A percentile compares a stretch with the other conserved stretches of the same genome.
These are phyloP conservation scores for Catocala sponsa DNA, from an alignment of 2,888 invertebrate genomes.

Conservation along the genomic window DNA sequence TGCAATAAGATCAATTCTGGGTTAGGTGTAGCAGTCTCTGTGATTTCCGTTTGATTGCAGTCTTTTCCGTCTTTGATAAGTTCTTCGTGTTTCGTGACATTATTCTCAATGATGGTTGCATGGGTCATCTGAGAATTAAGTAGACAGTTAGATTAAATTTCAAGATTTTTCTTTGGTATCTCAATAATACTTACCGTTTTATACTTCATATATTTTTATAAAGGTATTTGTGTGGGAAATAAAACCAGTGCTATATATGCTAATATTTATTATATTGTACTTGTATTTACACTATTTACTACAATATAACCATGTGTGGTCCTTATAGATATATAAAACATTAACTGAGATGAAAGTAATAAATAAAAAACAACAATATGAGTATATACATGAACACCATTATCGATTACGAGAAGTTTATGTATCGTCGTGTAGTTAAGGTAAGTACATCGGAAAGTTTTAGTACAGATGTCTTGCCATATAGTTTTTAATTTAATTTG, in stretches of 20 bases:
- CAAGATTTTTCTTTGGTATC: neutral
- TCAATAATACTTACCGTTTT: constrained; percentile 35
- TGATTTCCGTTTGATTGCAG: constrained; percentile 34
- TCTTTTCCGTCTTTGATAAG: constrained; percentile 20
- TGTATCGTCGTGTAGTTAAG: neutral
- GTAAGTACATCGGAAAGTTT: neutral
- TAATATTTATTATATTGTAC: constrained; percentile 53
- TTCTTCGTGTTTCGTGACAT: constrained; percentile 31
- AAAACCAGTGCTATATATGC: constrained; percentile 48
- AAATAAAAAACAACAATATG: constrained; percentile 60
- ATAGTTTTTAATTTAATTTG: neutral
- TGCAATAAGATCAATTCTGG: constrained; percentile 26
- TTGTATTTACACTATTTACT: constrained; percentile 62
- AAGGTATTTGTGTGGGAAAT: constrained; percentile 29
- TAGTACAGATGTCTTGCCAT: neutral
- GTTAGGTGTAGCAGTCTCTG: constrained; percentile 19
- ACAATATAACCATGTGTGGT: constrained; percentile 49
- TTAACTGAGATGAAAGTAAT: constrained; percentile 48
- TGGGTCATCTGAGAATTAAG: constrained; percentile 70
- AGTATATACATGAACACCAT: constrained; percentile 20
- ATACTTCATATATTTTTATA: constrained; percentile 27
- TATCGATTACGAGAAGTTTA: constrained; percentile 21
- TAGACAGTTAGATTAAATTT: neutral
- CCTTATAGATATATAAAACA: constrained; percentile 50
- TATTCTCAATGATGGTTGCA: constrained; percentile 58